Evolutionary conservation across 1,140 invertebrate genomes (phyloP).

Genomic region (Eupristina koningsbergeri): DNA sequence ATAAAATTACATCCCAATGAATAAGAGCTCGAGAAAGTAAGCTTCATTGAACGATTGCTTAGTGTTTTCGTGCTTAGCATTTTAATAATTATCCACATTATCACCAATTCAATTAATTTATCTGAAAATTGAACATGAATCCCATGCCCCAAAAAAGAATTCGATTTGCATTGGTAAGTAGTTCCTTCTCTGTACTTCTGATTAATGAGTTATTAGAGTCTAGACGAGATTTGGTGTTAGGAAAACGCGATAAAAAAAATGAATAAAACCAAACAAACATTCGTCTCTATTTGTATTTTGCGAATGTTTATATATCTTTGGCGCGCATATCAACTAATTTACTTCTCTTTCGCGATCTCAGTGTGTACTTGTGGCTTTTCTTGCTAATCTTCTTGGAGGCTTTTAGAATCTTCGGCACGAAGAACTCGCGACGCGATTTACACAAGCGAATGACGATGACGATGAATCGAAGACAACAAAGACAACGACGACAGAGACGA

Average conservation of each 20-base stretch:
- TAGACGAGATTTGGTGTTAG: constrained; percentile 29
- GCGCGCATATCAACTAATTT: not conserved
- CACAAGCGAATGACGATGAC: constrained; percentile 16
- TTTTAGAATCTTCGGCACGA: constrained; percentile 1
- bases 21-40: not conserved
- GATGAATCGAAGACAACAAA: constrained; percentile 24
- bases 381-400: constrained; percentile 23
- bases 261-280: not conserved
- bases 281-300: no score
- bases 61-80: not conserved
- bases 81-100: not conserved
- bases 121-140: not conserved
- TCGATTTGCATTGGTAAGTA: not conserved
- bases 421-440: constrained; percentile 16
- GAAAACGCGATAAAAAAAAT: constrained; percentile 16
- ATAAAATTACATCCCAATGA: no score
- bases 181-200: not conserved
- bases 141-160: not conserved
- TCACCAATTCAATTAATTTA: not conserved
- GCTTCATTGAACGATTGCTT: not conserved
- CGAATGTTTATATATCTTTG: constrained; percentile 40
- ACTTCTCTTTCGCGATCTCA: constrained; percentile 5
- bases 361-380: not conserved
- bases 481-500: constrained; percentile 25
- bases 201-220: not conserved